phyloP scores from a whole-genome alignment of 2,888 invertebrate genomes.

The Cataglyphis albicans region DNA sequence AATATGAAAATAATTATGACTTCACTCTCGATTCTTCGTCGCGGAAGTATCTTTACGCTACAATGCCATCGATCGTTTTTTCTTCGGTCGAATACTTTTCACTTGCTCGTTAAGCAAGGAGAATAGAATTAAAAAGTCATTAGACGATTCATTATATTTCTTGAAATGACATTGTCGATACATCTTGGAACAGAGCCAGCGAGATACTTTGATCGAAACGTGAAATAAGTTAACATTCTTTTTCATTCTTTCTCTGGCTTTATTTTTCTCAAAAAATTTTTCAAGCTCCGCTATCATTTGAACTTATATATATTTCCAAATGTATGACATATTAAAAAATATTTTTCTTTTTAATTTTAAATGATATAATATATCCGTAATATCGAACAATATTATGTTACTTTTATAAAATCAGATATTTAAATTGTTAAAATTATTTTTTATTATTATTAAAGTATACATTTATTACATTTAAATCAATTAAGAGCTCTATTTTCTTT shows the following conservation, averaged over 20 bases:
- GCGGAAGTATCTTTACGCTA: slow-evolving; percentile 30
- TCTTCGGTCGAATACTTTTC: slow-evolving; percentile 26
- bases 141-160: slow-evolving; percentile 42
- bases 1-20: slow-evolving; percentile 21
- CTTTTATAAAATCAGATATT: not conserved
- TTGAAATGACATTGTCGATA: slow-evolving; percentile 33
- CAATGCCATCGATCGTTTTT: slow-evolving; percentile 20
- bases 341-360: not conserved
- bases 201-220: not conserved
- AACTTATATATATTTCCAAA: not conserved
- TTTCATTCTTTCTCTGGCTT: slow-evolving; percentile 7
- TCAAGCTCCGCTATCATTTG: not conserved
- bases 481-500: not conserved
- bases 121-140: slow-evolving; percentile 28
- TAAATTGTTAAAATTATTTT: not conserved
- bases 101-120: slow-evolving; percentile 39
- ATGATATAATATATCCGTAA: not conserved
- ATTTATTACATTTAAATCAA: not conserved
- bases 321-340: not conserved
- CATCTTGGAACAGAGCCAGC: slow-evolving; percentile 10
- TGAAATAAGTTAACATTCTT: slow-evolving; percentile 24
- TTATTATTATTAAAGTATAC: not conserved
- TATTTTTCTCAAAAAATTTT: slow-evolving; percentile 4
- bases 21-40: not conserved
- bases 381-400: not conserved